These are phyloP conservation scores for Dreissena polymorpha DNA, from an alignment of 1,140 invertebrate genomes.

Conservation along the genomic window DNA sequence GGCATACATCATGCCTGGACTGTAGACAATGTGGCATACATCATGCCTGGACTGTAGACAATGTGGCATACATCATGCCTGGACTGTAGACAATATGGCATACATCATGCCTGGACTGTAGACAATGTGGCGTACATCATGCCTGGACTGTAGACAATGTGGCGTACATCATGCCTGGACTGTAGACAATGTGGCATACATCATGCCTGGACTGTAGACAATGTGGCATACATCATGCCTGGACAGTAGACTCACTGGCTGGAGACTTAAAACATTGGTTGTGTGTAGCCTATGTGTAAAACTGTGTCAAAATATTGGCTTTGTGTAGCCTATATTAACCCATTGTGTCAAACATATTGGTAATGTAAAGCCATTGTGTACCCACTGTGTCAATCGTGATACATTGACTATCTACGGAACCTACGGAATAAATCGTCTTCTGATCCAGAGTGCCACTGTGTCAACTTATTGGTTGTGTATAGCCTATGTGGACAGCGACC, in stretches of 20 bases:
- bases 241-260: conserved; percentile 85
- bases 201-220: conserved; percentile 95
- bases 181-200: conserved; percentile 89
- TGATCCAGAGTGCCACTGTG: no score
- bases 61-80: neutral
- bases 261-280: no score
- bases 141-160: conserved; percentile 89
- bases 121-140: conserved; percentile 90
- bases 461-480: no score
- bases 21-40: neutral
- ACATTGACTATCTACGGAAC: no score
- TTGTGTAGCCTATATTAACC: no score
- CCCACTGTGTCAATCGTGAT: no score
- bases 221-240: conserved; percentile 94
- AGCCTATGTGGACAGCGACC: no score
- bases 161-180: conserved; percentile 97
- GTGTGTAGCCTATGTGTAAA: no score
- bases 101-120: neutral
- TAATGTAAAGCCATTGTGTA: no score
- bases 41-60: neutral
- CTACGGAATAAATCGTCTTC: no score
- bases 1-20: neutral
- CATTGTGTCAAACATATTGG: no score
- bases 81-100: neutral
- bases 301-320: no score